Evolutionary conservation across 2,113 vertebrate genomes (phyloP).

Genomic region (Oncorhynchus keta): DNA sequence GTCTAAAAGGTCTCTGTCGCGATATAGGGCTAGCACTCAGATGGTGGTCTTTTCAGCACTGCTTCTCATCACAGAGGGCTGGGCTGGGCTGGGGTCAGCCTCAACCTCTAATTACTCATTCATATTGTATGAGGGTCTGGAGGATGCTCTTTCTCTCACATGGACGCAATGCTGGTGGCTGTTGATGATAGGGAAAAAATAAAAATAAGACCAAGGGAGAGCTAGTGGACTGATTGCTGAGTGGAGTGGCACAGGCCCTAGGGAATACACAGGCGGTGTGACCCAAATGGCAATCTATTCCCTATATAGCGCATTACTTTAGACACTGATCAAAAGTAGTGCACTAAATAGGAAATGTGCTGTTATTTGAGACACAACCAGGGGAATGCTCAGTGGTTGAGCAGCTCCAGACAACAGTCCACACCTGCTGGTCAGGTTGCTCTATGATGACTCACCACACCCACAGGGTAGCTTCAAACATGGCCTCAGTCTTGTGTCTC

Average conservation of each 20-base stretch:
- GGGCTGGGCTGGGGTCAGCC: not conserved
- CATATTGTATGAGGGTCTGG: constrained; percentile 19
- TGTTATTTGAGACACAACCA: too few species aligned
- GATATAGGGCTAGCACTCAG: not conserved
- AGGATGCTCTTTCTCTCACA: not conserved
- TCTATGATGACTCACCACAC: too few species aligned
- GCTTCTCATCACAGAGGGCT: not conserved
- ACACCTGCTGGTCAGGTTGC: too few species aligned
- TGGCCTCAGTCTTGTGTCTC: too few species aligned
- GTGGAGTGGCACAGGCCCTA: not conserved
- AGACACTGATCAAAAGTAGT: too few species aligned
- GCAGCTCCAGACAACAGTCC: too few species aligned
- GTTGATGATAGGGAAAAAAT: not conserved
- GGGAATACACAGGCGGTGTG: too few species aligned
- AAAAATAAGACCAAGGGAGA: not conserved
- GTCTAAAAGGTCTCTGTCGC: not conserved
- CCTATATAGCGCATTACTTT: too few species aligned
- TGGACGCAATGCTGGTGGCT: not conserved
- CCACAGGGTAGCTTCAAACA: too few species aligned
- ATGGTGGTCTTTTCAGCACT: not conserved
- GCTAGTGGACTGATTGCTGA: not conserved
- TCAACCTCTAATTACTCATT: constrained; percentile 18
- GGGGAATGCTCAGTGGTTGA: too few species aligned
- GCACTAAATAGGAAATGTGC: too few species aligned
- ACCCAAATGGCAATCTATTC: too few species aligned